Percentiles rank a stretch among this genome's conserved stretches.
Evolutionary conservation across 2,797 vertebrate species (phyloP).

Genomic region (Pipistrellus pygmaeus): DNA sequence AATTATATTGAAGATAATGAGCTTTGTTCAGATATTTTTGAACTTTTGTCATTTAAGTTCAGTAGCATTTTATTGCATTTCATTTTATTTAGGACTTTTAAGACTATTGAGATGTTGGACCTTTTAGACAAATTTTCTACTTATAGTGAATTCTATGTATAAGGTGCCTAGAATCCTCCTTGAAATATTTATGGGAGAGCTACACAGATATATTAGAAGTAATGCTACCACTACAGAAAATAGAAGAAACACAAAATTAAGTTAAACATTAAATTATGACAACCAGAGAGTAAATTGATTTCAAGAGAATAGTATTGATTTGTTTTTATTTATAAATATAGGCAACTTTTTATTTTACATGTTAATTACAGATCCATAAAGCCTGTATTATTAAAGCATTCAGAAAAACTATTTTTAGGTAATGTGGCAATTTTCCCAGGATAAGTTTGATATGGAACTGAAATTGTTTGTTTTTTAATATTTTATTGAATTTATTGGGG

Average conservation of each 20-base stretch:
- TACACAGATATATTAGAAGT: background rate
- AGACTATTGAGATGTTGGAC: background rate
- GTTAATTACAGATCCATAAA: conserved; percentile 36
- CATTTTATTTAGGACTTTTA: conserved; percentile 47
- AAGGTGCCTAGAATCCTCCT: background rate
- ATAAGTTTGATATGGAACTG: background rate
- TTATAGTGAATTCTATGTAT: background rate
- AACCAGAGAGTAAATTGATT: conserved; percentile 6
- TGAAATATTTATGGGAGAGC: conserved; percentile 24
- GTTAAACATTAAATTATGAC: conserved; percentile 23
- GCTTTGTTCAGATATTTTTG: conserved; percentile 45
- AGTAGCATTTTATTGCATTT: background rate
- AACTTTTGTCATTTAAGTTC: background rate
- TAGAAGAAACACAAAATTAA: conserved; percentile 12
- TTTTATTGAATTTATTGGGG: background rate
- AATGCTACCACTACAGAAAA: background rate
- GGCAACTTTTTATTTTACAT: conserved; percentile 34
- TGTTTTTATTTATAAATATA: conserved; percentile 35
- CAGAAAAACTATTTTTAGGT: conserved; percentile 51
- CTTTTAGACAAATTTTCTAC: conserved; percentile 15
- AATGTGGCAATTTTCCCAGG: conserved; percentile 5
- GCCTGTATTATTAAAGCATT: conserved; percentile 44
- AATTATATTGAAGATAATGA: background rate
- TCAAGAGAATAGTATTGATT: conserved; percentile 9
- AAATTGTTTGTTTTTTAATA: background rate